phyloP scores from a whole-genome alignment of 2,888 invertebrate species.

The Seira musarum region DNA sequence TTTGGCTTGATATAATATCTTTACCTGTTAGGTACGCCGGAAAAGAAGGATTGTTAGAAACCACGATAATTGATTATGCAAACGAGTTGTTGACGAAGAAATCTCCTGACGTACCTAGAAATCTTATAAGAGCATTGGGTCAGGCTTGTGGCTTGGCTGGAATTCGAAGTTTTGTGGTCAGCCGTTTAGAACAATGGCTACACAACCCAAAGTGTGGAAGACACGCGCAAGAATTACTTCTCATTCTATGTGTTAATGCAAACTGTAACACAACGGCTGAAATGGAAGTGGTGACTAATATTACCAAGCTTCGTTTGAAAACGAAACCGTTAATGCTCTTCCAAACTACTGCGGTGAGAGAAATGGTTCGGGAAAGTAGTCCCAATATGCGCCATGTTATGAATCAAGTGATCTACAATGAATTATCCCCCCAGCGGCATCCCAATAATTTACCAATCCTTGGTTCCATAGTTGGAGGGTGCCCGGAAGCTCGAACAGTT shows the following conservation, averaged over 20 bases:
- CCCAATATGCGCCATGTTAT: slow-evolving; percentile 88
- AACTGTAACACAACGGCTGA: slow-evolving; percentile 77
- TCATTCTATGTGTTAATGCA: slow-evolving; percentile 93
- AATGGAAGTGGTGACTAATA: slow-evolving; percentile 84
- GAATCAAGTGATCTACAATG: slow-evolving; percentile 95
- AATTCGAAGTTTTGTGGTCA: slow-evolving; percentile 61
- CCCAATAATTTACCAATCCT: slow-evolving; percentile 96
- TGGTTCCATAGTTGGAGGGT: slow-evolving; percentile 88
- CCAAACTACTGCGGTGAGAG: slow-evolving; percentile 89
- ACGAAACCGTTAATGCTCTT: slow-evolving; percentile 93
- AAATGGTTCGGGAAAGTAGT: slow-evolving; percentile 88
- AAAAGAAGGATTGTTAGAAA: slow-evolving; percentile 51
- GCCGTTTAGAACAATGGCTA: slow-evolving; percentile 66
- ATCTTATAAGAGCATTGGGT: slow-evolving; percentile 58
- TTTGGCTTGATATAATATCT: no score
- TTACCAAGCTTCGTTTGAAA: slow-evolving; percentile 93
- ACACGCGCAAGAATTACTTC: slow-evolving; percentile 91
- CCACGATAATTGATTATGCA: slow-evolving; percentile 58
- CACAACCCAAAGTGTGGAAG: slow-evolving; percentile 92
- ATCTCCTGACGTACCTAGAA: slow-evolving; percentile 66
- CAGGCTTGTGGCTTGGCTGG: slow-evolving; percentile 72
- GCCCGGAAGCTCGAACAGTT: slow-evolving; percentile 87
- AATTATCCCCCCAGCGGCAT: slow-evolving; percentile 88
- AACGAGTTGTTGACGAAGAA: slow-evolving; percentile 64
- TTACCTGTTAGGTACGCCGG: slow-evolving; percentile 41